Conservation (phyloP, 2,888 invertebrate species). For the Eledona agricola region DNA sequence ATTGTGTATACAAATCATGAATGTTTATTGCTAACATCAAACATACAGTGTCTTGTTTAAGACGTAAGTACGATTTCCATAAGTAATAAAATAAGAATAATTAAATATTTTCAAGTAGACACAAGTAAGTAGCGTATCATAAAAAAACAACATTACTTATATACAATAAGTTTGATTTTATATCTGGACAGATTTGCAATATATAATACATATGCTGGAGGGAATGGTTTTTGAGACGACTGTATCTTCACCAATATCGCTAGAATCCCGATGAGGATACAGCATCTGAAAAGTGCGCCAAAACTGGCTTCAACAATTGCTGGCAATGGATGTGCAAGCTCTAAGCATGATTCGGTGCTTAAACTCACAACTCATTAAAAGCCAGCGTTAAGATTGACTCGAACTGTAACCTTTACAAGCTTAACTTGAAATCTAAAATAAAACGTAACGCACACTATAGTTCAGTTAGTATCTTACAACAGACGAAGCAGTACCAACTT, state of each 20-base stretch:
- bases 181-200: constrained; percentile 64
- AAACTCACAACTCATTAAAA: constrained; percentile 50
- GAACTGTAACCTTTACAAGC: constrained; percentile 42
- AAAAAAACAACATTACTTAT: constrained; percentile 61
- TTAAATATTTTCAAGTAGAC: constrained; percentile 57
- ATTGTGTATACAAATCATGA: constrained; percentile 63
- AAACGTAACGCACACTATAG: constrained; percentile 47
- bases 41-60: constrained; percentile 62
- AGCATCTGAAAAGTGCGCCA: constrained; percentile 53
- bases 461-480: constrained; percentile 38
- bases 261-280: constrained; percentile 39
- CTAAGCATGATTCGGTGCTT: constrained; percentile 58
- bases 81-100: constrained; percentile 61
- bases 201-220: constrained; percentile 63
- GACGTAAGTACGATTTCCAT: constrained; percentile 61
- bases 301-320: constrained; percentile 53
- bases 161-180: constrained; percentile 63
- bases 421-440: constrained; percentile 40
- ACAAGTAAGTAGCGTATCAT: constrained; percentile 58
- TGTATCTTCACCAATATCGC: constrained; percentile 26
- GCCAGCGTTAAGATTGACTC: constrained; percentile 52
- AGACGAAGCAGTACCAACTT: constrained; percentile 33
- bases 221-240: constrained; percentile 56
- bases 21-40: constrained; percentile 64
- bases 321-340: constrained; percentile 60